phyloP scores from a whole-genome alignment of 1,140 invertebrate genomes.

The Drosophila sucinea region DNA sequence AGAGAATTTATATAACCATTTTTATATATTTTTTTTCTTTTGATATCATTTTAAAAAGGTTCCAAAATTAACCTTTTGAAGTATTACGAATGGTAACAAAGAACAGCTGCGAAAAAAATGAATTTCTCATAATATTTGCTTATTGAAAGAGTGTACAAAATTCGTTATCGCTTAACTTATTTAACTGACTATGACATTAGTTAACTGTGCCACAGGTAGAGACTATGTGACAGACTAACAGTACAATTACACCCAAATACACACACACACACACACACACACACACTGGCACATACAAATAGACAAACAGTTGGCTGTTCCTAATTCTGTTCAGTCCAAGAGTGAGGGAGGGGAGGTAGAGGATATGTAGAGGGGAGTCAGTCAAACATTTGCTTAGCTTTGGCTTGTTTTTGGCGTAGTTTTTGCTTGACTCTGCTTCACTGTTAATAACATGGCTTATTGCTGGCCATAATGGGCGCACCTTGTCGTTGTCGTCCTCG shows the following conservation, averaged over 20 bases:
- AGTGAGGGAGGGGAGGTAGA: not conserved
- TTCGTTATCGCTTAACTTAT: slow-evolving; percentile 4
- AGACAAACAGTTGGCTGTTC: slow-evolving; percentile 49
- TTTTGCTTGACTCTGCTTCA: slow-evolving; percentile 16
- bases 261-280: slow-evolving; percentile 13
- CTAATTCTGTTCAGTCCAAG: slow-evolving; percentile 27
- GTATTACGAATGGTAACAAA: too few relatives aligned
- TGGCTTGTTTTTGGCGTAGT: slow-evolving; percentile 50
- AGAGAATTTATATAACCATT: too few relatives aligned
- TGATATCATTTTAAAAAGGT: too few relatives aligned
- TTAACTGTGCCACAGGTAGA: slow-evolving; percentile 64
- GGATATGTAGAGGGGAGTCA: not conserved
- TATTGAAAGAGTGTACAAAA: not conserved
- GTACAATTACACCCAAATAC: slow-evolving; percentile 29
- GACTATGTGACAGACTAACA: slow-evolving; percentile 28
- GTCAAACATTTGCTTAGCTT: slow-evolving; percentile 72
- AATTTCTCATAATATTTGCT: not conserved
- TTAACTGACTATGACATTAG: slow-evolving; percentile 66
- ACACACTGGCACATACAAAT: not conserved
- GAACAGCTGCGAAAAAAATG: too few relatives aligned
- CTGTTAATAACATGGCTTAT: slow-evolving; percentile 80
- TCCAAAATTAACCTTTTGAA: too few relatives aligned
- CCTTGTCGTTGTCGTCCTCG: slow-evolving; percentile 29
- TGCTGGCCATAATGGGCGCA: slow-evolving; percentile 71
- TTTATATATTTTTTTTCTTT: too few relatives aligned